Percentiles rank a stretch among this genome's conserved stretches.
These are phyloP conservation scores for Progne subis DNA, from an alignment of 2,113 vertebrate genomes.

Conservation along the genomic window DNA sequence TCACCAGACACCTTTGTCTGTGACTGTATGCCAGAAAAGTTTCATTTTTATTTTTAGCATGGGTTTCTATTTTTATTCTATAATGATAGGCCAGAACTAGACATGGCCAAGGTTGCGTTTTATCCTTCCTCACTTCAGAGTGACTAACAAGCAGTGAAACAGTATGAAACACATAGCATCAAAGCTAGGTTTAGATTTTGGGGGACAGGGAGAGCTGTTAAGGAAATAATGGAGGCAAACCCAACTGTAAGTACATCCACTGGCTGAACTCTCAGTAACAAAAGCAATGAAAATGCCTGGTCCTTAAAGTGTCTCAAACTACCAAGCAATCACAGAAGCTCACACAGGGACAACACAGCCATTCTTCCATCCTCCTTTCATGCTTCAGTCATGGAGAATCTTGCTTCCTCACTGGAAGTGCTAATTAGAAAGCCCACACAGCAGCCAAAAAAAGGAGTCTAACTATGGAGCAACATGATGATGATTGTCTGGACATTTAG, in stretches of 20 bases:
- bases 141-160: neutral
- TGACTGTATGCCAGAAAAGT: neutral
- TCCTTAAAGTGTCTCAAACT: neutral
- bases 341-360: neutral
- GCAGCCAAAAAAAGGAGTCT: slow-evolving; percentile 26
- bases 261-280: neutral
- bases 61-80: neutral
- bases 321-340: neutral
- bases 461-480: neutral
- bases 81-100: neutral
- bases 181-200: neutral
- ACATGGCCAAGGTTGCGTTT: accelerated
- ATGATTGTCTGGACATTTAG: neutral
- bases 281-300: neutral
- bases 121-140: neutral
- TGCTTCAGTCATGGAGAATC: neutral
- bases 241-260: neutral
- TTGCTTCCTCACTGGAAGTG: neutral
- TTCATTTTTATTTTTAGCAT: neutral
- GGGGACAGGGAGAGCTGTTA: neutral
- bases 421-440: slow-evolving; percentile 51
- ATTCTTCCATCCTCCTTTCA: neutral
- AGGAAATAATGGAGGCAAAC: neutral
- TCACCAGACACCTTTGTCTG: neutral
- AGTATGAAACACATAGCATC: neutral